Evolutionary conservation across 2,113 vertebrate genomes (phyloP), one percentile per base, ranked within the genome.

Genomic region (Podocnemis expansa): DNA sequence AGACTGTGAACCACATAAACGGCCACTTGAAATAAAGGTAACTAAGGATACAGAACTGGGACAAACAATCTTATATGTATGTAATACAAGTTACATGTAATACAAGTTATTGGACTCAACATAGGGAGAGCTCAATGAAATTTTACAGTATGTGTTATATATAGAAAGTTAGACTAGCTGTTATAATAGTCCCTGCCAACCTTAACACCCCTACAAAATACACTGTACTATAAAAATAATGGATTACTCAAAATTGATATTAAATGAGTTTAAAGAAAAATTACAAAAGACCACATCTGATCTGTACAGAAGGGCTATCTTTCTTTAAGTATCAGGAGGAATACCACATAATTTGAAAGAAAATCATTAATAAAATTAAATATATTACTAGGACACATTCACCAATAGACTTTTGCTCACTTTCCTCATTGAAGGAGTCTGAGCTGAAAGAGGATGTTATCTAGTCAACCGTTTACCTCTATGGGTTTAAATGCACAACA

Each of bases 341-440:
- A 38, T 73, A 41, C 38, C 56, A n/a, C 34, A 70, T 70, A 70
- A 70, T 73, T 19, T 14, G 56, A 1, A 47, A 13, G 25, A 63
- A 10, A 12, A 31, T 5, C 14, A 1, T 25, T 16, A 51, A 10
- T 43, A 27, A 17, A 10, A n/a, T 0, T 0, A 0, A 0, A 55
- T 82, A 49, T 89, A 49, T 2, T 2, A 43, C 54, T 12, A 24
- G 1, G 3, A 14, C 0, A 1, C 31, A 75, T 38, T 34, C n/a
- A 31, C 10, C 0, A 70, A 25, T 55, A 25, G 22, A 6, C 24
- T 24, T 75, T 78, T 34, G 34, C 60, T 38, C 24, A 1, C 8
- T 13, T 55, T 38, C 3, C 6, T 9, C 25, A 1, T 16, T 9
- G 49, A 34, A 78, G 60, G 8, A 84, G 22, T 55, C 0, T 1